These are phyloP conservation scores for Antheraea pernyi DNA, from an alignment of 1,140 invertebrate species.

Conservation along the genomic window DNA sequence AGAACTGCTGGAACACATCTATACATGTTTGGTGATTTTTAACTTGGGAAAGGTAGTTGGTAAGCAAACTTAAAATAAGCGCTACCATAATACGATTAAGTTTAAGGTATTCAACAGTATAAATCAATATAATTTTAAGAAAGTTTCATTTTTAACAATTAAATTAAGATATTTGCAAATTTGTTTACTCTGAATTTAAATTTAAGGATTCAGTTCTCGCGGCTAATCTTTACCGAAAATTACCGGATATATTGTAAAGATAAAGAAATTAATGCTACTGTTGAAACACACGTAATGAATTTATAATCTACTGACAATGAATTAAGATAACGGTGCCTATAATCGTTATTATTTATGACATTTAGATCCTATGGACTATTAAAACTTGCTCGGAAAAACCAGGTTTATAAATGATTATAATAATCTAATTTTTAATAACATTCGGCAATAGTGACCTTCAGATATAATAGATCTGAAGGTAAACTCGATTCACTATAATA, in stretches of 20 bases:
- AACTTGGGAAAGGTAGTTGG: too few relatives aligned
- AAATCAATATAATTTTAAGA: too few relatives aligned
- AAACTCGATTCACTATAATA: too few relatives aligned
- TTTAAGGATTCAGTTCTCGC: background rate
- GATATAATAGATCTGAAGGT: background rate
- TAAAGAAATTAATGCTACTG: background rate
- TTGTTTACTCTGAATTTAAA: background rate
- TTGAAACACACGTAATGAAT: background rate
- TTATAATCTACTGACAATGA: slow-evolving; percentile 2
- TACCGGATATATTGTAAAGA: background rate
- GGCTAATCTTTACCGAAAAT: background rate
- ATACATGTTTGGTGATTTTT: too few relatives aligned
- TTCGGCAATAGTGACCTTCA: background rate
- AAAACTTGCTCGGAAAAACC: background rate
- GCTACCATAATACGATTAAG: too few relatives aligned
- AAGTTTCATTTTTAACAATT: too few relatives aligned
- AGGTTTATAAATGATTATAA: background rate
- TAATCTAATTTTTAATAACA: background rate
- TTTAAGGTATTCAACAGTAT: too few relatives aligned
- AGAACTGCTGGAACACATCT: too few relatives aligned
- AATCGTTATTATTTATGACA: background rate
- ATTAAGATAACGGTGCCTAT: background rate
- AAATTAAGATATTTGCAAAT: too few relatives aligned
- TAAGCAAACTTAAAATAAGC: too few relatives aligned
- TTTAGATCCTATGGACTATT: background rate